Evolutionary conservation across 2,113 vertebrate genomes (phyloP).

Genomic region (Plecturocebus donacophilus): DNA sequence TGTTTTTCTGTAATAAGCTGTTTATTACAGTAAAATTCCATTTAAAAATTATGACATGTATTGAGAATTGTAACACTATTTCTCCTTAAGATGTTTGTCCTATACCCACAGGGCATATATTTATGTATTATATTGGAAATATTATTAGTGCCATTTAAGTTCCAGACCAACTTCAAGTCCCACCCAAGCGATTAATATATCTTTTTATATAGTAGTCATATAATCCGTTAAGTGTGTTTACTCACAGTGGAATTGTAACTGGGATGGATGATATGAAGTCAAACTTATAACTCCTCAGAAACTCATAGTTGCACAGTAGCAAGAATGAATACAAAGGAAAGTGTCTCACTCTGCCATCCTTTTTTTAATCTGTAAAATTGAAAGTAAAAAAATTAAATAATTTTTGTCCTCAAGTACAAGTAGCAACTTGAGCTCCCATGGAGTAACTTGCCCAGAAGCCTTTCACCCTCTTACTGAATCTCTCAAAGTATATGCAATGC

Average conservation of each 20-base stretch:
- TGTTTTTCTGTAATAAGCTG: conserved; percentile 2
- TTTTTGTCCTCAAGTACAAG: background rate
- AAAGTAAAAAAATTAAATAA: background rate
- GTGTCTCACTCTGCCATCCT: background rate
- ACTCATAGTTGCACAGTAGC: background rate
- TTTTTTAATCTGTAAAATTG: background rate
- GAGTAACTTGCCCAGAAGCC: background rate
- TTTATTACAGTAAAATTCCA: background rate
- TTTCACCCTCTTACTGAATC: background rate
- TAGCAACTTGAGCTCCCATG: background rate
- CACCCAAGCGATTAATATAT: background rate
- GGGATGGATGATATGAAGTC: background rate
- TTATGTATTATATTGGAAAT: background rate
- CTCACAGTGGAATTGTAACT: background rate
- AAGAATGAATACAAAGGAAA: background rate
- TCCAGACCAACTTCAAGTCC: background rate
- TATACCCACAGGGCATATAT: background rate
- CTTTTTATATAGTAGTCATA: background rate
- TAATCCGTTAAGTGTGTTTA: background rate
- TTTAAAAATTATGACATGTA: background rate
- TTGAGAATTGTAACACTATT: background rate
- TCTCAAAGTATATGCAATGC: background rate
- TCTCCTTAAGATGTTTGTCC: background rate
- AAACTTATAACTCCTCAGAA: background rate
- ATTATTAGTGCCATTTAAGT: conserved; percentile 11